Evolutionary conservation across 2,797 vertebrate species (phyloP).

Genomic region (Zalophus californianus): DNA sequence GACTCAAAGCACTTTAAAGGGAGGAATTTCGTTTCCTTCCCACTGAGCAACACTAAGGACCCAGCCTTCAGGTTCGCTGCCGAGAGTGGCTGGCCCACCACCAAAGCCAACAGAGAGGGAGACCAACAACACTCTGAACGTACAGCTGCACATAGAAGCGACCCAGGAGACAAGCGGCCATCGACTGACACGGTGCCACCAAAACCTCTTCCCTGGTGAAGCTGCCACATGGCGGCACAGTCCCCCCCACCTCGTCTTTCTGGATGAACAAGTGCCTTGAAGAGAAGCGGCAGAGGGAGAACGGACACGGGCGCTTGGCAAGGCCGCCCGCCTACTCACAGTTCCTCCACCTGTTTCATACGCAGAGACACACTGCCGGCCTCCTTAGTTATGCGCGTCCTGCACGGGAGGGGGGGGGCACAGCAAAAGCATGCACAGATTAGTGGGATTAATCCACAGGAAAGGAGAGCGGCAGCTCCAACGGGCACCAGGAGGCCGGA

Average conservation of each 20-base stretch:
- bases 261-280: slow-evolving; percentile 73
- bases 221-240: not conserved
- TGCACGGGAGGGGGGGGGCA: slow-evolving; percentile 88
- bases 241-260: slow-evolving; percentile 63
- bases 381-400: slow-evolving; percentile 98
- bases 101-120: not conserved
- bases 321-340: slow-evolving; percentile 96
- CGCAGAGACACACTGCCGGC: slow-evolving; percentile 99
- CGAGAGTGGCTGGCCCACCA: not conserved
- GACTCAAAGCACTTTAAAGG: not conserved
- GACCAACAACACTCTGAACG: not conserved
- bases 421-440: slow-evolving; percentile 92
- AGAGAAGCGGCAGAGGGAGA: slow-evolving; percentile 65
- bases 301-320: slow-evolving; percentile 84
- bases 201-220: slow-evolving; percentile 12
- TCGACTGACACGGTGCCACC: not conserved
- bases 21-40: not conserved
- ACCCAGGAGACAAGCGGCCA: slow-evolving; percentile 57
- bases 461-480: slow-evolving; percentile 82
- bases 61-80: not conserved
- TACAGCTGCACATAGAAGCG: slow-evolving; percentile 45
- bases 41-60: not conserved
- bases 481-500: slow-evolving; percentile 70
- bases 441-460: slow-evolving; percentile 90
- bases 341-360: slow-evolving; percentile 99